A percentile compares a stretch with the other conserved stretches of the same genome.
Evolutionary conservation across 2,888 invertebrate genomes (phyloP).

Genomic region (Sclerodermus sp.): DNA sequence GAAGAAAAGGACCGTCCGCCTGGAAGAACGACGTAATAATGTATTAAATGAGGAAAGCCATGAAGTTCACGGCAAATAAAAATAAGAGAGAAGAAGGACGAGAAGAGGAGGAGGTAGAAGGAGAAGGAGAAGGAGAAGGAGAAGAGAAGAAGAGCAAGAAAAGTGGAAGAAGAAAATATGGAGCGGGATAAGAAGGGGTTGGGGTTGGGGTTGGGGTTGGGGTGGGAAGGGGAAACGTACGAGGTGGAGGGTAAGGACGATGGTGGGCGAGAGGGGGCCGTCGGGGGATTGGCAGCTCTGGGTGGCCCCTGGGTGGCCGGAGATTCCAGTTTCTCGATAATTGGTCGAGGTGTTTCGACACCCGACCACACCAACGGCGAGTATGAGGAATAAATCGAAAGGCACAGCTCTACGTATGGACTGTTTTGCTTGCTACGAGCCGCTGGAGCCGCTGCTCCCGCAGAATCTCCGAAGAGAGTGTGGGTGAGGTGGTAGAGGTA

Average conservation of each 20-base stretch:
- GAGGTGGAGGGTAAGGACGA: too few relatives aligned
- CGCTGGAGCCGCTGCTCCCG: too few relatives aligned
- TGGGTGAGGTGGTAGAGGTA: neutral
- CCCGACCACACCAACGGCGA: constrained; percentile 47
- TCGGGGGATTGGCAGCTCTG: constrained; percentile 20
- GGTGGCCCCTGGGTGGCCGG: constrained; percentile 45
- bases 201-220: too few relatives aligned
- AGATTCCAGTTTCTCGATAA: constrained; percentile 58
- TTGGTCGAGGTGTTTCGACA: constrained; percentile 59
- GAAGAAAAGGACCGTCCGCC: too few relatives aligned
- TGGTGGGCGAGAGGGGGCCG: constrained; percentile 14
- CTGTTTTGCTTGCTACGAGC: too few relatives aligned
- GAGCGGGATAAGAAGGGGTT: constrained; percentile 1
- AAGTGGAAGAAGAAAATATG: constrained; percentile 13
- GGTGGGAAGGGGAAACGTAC: too few relatives aligned
- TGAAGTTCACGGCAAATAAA: too few relatives aligned
- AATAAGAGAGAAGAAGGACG: too few relatives aligned
- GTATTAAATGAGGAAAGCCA: too few relatives aligned
- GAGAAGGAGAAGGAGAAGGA: too few relatives aligned
- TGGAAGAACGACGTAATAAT: too few relatives aligned
- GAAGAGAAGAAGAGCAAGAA: constrained; percentile 3
- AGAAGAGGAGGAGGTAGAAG: constrained; percentile 12
- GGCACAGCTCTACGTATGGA: too few relatives aligned
- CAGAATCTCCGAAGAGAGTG: neutral
- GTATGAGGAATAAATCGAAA: constrained; percentile 36